phyloP scores from a whole-genome alignment of 2,888 invertebrate genomes.

The Conistra vaccinii region DNA sequence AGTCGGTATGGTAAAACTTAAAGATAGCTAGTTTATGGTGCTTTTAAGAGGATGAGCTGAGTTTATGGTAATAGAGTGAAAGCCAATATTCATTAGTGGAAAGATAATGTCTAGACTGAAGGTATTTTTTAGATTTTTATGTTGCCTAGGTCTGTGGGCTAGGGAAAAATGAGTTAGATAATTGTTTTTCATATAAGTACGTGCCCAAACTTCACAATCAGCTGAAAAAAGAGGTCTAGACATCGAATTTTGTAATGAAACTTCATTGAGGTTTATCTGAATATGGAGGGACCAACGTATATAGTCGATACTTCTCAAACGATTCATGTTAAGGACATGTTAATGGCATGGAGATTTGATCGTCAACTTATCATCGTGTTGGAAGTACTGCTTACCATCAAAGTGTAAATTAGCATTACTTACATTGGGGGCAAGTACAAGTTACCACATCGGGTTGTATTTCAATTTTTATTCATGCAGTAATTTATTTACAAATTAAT shows the following conservation, averaged over 20 bases:
- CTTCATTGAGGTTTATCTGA: neutral
- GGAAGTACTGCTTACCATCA: too few species aligned
- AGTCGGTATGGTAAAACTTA: slow-evolving; percentile 45
- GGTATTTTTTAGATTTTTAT: slow-evolving; percentile 7
- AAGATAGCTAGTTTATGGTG: slow-evolving; percentile 46
- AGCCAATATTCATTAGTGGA: slow-evolving; percentile 52
- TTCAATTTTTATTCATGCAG: too few species aligned
- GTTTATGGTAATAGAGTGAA: slow-evolving; percentile 46
- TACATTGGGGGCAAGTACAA: too few species aligned
- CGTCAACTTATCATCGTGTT: too few species aligned
- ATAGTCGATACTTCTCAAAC: neutral
- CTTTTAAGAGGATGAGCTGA: slow-evolving; percentile 59
- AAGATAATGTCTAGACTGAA: slow-evolving; percentile 7
- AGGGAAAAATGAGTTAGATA: neutral
- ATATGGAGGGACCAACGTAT: too few species aligned
- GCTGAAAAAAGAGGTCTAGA: neutral
- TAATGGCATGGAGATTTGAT: too few species aligned
- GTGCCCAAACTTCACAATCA: neutral
- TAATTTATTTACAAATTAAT: too few species aligned
- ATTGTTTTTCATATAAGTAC: neutral
- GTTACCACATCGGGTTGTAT: too few species aligned
- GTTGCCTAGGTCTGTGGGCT: neutral
- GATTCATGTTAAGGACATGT: neutral
- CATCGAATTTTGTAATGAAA: neutral
- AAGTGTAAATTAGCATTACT: too few species aligned